A percentile compares a stretch with the other conserved stretches of the same genome.
Conservation (phyloP, 2,113 vertebrate genomes). For the Thunnus maccoyii region DNA sequence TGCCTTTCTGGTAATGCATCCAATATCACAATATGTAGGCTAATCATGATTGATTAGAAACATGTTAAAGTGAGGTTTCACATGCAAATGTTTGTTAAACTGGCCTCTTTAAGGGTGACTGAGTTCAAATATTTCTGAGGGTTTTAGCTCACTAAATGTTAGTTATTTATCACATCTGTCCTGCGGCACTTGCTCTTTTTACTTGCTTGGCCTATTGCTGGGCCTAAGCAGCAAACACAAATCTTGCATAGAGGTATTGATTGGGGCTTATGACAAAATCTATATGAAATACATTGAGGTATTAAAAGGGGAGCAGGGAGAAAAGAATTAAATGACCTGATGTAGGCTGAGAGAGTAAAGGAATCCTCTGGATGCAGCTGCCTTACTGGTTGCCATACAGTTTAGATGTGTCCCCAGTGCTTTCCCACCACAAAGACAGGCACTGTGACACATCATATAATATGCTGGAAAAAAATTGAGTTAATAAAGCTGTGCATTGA, state of each 20-base stretch:
- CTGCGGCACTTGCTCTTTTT: constrained; percentile 38
- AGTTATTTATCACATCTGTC: constrained; percentile 43
- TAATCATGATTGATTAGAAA: background rate
- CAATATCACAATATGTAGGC: too few species aligned
- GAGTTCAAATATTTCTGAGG: background rate
- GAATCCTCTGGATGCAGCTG: constrained; percentile 30
- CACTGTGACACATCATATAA: constrained; percentile 8
- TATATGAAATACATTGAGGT: constrained; percentile 67
- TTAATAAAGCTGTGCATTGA: background rate
- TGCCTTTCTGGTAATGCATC: too few species aligned
- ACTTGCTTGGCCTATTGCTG: constrained; percentile 37
- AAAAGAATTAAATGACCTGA: constrained; percentile 46
- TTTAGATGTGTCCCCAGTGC: background rate
- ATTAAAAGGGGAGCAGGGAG: constrained; percentile 44
- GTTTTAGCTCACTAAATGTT: constrained; percentile 27
- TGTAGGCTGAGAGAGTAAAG: constrained; percentile 43
- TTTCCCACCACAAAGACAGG: constrained; percentile 10
- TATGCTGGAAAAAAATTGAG: background rate
- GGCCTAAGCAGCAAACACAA: constrained; percentile 59
- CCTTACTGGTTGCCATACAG: background rate
- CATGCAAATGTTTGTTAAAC: background rate
- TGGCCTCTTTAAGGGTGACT: background rate
- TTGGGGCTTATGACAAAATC: constrained; percentile 69
- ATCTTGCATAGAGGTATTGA: constrained; percentile 68
- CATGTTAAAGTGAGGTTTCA: too few species aligned